A percentile compares a stretch with the other conserved stretches of the same genome.
These are phyloP conservation scores for Arbacia lixula DNA, from an alignment of 53 echinoderm and acorn worm genomes.

Conservation along the genomic window DNA sequence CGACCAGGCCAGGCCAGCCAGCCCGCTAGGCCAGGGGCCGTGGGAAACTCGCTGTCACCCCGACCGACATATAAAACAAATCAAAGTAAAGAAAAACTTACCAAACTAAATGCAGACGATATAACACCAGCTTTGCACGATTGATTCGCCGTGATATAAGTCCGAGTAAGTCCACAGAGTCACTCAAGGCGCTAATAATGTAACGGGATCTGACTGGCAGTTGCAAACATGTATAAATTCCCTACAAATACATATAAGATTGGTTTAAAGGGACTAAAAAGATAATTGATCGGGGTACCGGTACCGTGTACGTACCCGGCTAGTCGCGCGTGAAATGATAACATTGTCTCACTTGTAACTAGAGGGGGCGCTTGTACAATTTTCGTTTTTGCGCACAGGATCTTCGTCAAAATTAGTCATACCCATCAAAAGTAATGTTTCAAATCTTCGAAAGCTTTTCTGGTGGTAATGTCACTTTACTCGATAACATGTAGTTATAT, in stretches of 20 bases:
- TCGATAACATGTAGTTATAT: too few relatives aligned
- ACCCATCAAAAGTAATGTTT: too few relatives aligned
- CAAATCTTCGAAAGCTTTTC: too few relatives aligned
- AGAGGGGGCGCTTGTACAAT: conserved; percentile 7
- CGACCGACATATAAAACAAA: not conserved
- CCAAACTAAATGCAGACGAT: not conserved
- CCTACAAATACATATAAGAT: conserved; percentile 12
- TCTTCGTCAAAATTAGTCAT: too few relatives aligned
- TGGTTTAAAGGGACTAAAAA: conserved; percentile 37
- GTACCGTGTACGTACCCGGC: too few relatives aligned
- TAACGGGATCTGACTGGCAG: too few relatives aligned
- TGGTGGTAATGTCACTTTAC: too few relatives aligned
- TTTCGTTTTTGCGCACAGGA: too few relatives aligned
- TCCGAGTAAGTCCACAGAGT: conserved; percentile 33
- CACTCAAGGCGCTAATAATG: not conserved
- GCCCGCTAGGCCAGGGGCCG: conserved; percentile 33
- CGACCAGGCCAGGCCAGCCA: conserved; percentile 7
- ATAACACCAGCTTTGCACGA: too few relatives aligned
- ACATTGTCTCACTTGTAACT: not conserved
- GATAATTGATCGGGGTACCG: conserved; percentile 40
- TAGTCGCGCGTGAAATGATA: conserved; percentile 47
- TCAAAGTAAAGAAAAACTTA: not conserved
- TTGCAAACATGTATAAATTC: conserved; percentile 3
- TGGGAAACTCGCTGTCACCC: conserved; percentile 42
- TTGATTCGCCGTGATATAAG: conserved; percentile 4